A percentile compares a stretch with the other conserved stretches of the same genome.
Evolutionary conservation across 2,113 vertebrate species (phyloP).

Genomic region (Bufo bufo): DNA sequence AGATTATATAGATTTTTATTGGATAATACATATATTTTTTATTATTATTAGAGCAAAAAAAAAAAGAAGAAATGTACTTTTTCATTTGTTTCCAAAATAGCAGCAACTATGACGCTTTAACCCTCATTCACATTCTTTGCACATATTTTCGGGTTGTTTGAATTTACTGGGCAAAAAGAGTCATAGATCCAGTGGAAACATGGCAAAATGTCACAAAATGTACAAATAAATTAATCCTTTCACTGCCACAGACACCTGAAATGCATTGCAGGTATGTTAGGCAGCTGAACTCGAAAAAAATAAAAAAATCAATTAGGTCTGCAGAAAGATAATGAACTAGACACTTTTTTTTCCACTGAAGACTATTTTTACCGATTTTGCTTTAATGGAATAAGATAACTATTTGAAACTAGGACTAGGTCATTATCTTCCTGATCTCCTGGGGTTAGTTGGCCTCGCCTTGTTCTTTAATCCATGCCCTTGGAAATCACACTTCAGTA

Average conservation of each 20-base stretch:
- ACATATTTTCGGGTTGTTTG: not conserved
- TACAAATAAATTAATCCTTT: constrained; percentile 37
- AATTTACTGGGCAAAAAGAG: constrained; percentile 8
- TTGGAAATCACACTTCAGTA: not conserved
- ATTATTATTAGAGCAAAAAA: constrained; percentile 22
- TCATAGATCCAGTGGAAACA: constrained; percentile 39
- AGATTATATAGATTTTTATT: constrained; percentile 37
- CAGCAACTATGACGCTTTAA: constrained; percentile 47
- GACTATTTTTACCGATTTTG: constrained; percentile 4
- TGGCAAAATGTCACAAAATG: constrained; percentile 4
- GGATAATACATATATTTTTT: constrained; percentile 32
- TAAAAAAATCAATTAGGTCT: constrained; percentile 19
- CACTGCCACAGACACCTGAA: constrained; percentile 18
- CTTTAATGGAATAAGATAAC: constrained; percentile 19
- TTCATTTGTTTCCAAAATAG: constrained; percentile 56
- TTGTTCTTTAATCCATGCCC: constrained; percentile 35
- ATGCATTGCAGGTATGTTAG: constrained; percentile 10
- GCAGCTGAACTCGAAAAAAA: not conserved
- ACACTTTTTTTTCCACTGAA: constrained; percentile 1
- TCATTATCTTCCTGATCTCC: constrained; percentile 3
- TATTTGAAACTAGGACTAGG: constrained; percentile 8
- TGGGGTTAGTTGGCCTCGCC: not conserved
- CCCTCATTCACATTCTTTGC: constrained; percentile 42
- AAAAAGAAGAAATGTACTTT: not conserved
- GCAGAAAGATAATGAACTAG: constrained; percentile 13